Evolutionary conservation across 2,797 vertebrate genomes (phyloP), one percentile per base, ranked within the genome.

Genomic region (Glossophaga mutica): DNA sequence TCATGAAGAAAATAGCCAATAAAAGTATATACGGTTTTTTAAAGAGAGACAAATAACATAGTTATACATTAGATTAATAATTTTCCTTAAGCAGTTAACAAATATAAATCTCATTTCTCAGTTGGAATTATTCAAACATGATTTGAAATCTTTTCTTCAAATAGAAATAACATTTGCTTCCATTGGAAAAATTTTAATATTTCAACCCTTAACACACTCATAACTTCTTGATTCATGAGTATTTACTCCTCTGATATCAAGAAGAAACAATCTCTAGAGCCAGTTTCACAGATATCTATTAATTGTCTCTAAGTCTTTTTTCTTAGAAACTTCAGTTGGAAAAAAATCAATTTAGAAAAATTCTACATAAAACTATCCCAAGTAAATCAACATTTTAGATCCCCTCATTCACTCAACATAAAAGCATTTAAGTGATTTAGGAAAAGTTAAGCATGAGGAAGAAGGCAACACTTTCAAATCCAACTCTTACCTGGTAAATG

Each of bases 401-500:
- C 29, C 39, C n/a, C 39, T 93, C 34, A 81, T 93, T 95, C 79
- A 68, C 67, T 86, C 52, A 76, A 83, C 83, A 95, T 74, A 74
- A 95, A 94, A 92, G 44, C 70, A 79, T 50, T 93, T 70, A 76
- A 74, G 42, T 90, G 59, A 91, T 59, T 93, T 91, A 92, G 70
- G 94, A 95, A 82, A 97, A 90, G 39, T 71, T 87, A 91, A 79
- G 32, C 14, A 15, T 57, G 29, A 77, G 44, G 65, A 90, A 83
- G 39, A 86, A 95, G 26, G 55, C 39, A 78, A 46, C n/a, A 62
- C 70, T 96, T 91, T 97, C 85, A 94, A 95, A 91, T 91, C 46
- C 95, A 93, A 59, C 94, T 97, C 81, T 77, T 97, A 95, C 96
- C 96, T 98, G 29, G 83, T 91, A 68, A 83, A 44, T 59, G 62